Base-by-base conservation (phyloP, 2,113 vertebrate genomes). In the Eclectus roratus region DNA sequence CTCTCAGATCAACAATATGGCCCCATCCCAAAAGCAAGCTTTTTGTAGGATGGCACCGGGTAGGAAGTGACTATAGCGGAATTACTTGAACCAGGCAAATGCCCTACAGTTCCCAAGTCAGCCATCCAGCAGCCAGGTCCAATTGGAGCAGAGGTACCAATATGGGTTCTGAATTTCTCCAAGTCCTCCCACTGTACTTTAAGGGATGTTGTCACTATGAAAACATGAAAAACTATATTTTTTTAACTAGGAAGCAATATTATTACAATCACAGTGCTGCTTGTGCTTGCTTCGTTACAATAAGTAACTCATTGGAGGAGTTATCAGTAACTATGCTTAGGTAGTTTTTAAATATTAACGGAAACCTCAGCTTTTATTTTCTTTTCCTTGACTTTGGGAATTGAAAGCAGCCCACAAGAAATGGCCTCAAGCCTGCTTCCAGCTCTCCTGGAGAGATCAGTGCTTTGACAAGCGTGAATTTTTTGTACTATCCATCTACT, bases 351-450 rank as follows among this genome's bases (percentile, higher is more conserved):
- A 92, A 64, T 58, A 91, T 79, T 95, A 88, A 90, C 76, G 24
- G 39, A 4, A 91, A 49, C 33, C 9, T 3, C 21, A 41, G 11
- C 47, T 85, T 88, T 79, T 88, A 33, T 88, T 86, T 92, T 90
- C 31, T 93, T 93, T 82, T 53, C 63, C 53, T 85, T 85, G 80
- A 94, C 87, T 92, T 91, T 82, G 37, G 28, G 81, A 91, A 93
- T 63, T 61, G n/a, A 46, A 69, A 33, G 55, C 63, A n/a, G 53
- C 77, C 77, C 23, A 31, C 49, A 11, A 76, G 14, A 58, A 88
- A 78, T 2, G 3, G 28, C 46, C 81, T 95, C 46, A 82, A 56
- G 52, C 37, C 56, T 74, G 61, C 41, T 94, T 53, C 13, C 41
- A 87, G 70, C 37, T 61, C 28, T 65, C 56, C 37, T 69, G 31